A percentile compares a stretch with the other conserved stretches of the same genome.
Conservation (phyloP, 2,797 vertebrate species). For the Sebastes aleutianus region DNA sequence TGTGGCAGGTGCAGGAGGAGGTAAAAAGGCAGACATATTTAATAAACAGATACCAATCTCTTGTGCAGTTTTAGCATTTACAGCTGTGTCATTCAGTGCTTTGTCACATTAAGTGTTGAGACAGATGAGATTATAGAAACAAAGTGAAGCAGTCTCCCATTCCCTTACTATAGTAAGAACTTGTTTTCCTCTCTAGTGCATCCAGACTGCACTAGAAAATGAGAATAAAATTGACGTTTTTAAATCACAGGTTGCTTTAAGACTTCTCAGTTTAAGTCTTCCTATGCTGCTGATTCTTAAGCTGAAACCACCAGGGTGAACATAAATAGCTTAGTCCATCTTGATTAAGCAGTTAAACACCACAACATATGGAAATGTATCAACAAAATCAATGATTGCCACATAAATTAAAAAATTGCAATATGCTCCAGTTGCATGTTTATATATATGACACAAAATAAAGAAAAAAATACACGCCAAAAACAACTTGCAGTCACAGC, state of each 20-base stretch:
- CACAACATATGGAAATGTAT: conserved; percentile 62
- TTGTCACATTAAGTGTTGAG: conserved; percentile 54
- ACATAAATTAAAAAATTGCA: conserved; percentile 69
- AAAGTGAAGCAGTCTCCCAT: conserved; percentile 38
- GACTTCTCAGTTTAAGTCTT: conserved; percentile 38
- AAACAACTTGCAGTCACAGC: conserved; percentile 68
- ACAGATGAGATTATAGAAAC: conserved; percentile 26
- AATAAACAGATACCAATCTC: conserved; percentile 55
- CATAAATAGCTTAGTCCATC: conserved; percentile 59
- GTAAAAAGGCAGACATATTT: conserved; percentile 59
- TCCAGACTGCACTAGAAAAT: conserved; percentile 16
- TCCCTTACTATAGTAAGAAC: conserved; percentile 48
- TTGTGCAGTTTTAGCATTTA: conserved; percentile 57
- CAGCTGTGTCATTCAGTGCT: conserved; percentile 68
- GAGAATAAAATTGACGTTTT: conserved; percentile 26
- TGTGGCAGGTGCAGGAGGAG: conserved; percentile 43
- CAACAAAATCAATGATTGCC: conserved; percentile 51
- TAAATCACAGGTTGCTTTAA: conserved; percentile 35
- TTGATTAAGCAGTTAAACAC: conserved; percentile 32
- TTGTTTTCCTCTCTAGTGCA: conserved; percentile 42
- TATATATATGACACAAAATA: conserved; percentile 33
- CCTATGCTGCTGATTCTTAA: conserved; percentile 42
- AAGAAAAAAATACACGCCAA: conserved; percentile 17
- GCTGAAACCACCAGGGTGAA: conserved; percentile 39
- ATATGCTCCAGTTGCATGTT: conserved; percentile 68